Conservation (phyloP, 2,113 vertebrate genomes). For the Uria lomvia region DNA sequence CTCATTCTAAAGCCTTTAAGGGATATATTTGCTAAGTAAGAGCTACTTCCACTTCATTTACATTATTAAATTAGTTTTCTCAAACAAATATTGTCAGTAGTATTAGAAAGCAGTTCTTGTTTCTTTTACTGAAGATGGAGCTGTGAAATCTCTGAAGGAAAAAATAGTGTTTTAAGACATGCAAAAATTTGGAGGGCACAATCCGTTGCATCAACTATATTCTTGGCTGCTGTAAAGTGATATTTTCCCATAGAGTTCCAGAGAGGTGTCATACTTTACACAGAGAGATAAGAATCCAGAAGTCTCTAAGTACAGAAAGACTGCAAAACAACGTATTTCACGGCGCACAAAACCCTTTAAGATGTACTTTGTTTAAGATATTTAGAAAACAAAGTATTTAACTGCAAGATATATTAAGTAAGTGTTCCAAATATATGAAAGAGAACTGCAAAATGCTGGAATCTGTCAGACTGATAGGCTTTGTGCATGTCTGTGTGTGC, state of each 20-base stretch:
- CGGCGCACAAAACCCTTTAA: not conserved
- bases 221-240: not conserved
- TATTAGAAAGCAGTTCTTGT: slow-evolving; percentile 25
- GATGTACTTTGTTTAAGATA: not conserved
- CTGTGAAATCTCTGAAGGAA: slow-evolving; percentile 19
- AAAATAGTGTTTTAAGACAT: not conserved
- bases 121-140: not conserved
- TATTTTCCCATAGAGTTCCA: not conserved
- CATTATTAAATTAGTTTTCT: slow-evolving; percentile 52
- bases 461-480: not conserved
- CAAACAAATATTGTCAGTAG: slow-evolving; percentile 26
- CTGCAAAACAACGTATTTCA: not conserved
- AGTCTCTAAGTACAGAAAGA: not conserved
- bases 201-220: not conserved
- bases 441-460: not conserved
- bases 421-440: not conserved
- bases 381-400: slow-evolving; percentile 16
- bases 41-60: slow-evolving; percentile 44
- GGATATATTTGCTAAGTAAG: slow-evolving; percentile 27
- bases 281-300: not conserved
- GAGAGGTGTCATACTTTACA: not conserved
- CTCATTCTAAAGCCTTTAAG: slow-evolving; percentile 34
- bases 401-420: not conserved
- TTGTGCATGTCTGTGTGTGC: not conserved
- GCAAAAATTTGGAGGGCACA: not conserved